These are phyloP conservation scores for Cinclus mexicanus DNA, from an alignment of 2,113 vertebrate species.

Conservation along the genomic window DNA sequence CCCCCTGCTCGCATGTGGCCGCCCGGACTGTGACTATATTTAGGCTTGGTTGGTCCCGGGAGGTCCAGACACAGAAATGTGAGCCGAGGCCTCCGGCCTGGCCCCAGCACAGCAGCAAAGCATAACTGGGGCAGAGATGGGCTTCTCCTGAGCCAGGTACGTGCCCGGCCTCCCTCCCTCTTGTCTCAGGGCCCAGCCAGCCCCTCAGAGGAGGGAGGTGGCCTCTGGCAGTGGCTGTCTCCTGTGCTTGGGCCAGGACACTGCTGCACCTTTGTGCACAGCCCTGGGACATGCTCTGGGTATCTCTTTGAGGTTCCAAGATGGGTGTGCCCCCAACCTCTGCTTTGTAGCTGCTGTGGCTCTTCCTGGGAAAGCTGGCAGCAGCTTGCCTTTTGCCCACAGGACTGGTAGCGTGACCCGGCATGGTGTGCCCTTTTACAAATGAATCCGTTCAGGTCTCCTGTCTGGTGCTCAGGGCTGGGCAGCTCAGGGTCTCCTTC, in stretches of 20 bases:
- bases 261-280: fast-evolving
- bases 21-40: constrained; percentile 83
- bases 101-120: neutral
- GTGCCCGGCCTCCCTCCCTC: neutral
- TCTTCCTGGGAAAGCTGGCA: neutral
- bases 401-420: neutral
- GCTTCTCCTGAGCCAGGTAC: constrained; percentile 57
- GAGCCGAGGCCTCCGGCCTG: constrained; percentile 65
- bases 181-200: neutral
- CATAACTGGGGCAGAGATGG: constrained; percentile 4
- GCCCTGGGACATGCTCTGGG: neutral
- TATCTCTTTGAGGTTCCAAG: neutral
- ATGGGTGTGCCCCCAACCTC: neutral
- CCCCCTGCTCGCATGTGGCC: constrained; percentile 30
- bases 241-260: neutral
- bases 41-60: constrained; percentile 76
- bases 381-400: neutral
- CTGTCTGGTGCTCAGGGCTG: neutral
- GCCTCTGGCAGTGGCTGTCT: neutral
- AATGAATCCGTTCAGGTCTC: neutral
- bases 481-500: neutral
- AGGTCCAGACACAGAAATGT: constrained; percentile 76
- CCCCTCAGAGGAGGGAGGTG: neutral
- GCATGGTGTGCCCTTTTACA: neutral
- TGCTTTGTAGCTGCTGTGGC: neutral